These are phyloP conservation scores for Lithophane socia DNA, from an alignment of 2,888 invertebrate genomes.

Conservation along the genomic window DNA sequence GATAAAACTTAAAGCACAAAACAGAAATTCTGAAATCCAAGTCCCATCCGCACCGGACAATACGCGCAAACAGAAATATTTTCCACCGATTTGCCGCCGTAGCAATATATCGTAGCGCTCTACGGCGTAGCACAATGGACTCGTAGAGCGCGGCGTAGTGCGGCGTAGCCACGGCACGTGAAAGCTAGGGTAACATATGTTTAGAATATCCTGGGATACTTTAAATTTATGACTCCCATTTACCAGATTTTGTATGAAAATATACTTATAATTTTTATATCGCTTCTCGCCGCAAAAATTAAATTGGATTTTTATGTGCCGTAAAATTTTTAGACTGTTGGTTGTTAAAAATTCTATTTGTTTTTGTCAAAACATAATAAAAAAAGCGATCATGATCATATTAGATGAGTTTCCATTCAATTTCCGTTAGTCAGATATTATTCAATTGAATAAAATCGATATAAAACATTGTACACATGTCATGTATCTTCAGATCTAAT, in stretches of 20 bases:
- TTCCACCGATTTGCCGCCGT: constrained; percentile 71
- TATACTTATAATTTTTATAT: constrained; percentile 43
- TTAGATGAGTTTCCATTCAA: not conserved
- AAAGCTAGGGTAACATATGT: constrained; percentile 67
- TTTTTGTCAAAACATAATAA: constrained; percentile 1
- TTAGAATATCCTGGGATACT: constrained; percentile 61
- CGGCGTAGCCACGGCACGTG: constrained; percentile 67
- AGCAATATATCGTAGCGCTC: constrained; percentile 72
- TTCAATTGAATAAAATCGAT: not conserved
- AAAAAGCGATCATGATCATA: not conserved
- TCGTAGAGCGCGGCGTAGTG: constrained; percentile 71
- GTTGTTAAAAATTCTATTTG: constrained; percentile 8
- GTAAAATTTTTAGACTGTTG: constrained; percentile 19
- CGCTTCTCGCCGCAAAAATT: constrained; percentile 23
- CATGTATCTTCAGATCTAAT: constrained; percentile 3
- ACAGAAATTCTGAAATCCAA: constrained; percentile 58
- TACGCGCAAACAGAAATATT: constrained; percentile 69
- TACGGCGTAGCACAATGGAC: constrained; percentile 77
- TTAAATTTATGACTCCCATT: constrained; percentile 62
- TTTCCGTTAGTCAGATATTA: not conserved
- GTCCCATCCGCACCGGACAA: constrained; percentile 63
- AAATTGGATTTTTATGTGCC: constrained; percentile 37
- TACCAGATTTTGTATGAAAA: constrained; percentile 46
- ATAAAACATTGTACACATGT: not conserved
- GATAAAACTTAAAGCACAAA: constrained; percentile 25